Percentiles rank a stretch among this genome's conserved stretches.
phyloP scores from a whole-genome alignment of 2,888 invertebrate species.

The Mesorhabditis sp. region DNA sequence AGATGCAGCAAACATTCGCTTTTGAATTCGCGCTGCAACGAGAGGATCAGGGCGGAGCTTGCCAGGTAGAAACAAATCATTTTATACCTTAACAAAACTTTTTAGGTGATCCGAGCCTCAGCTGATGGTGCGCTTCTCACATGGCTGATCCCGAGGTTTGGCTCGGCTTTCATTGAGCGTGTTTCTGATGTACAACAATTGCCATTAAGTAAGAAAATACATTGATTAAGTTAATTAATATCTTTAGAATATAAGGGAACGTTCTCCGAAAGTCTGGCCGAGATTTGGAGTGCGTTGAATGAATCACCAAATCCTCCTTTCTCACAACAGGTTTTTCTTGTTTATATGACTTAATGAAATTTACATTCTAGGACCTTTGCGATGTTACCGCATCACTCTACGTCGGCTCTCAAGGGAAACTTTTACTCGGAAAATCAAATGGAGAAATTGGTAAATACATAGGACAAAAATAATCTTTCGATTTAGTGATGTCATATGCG shows the following conservation, averaged over 20 bases:
- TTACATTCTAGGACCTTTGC: conserved; percentile 20
- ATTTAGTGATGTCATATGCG: conserved; percentile 80
- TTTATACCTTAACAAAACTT: neutral
- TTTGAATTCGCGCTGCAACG: conserved; percentile 1
- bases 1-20: neutral
- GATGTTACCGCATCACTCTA: conserved; percentile 72
- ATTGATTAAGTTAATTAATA: neutral
- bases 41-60: neutral
- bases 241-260: conserved; percentile 43
- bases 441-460: conserved; percentile 73
- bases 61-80: neutral
- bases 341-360: neutral
- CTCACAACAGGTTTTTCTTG: conserved; percentile 22
- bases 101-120: conserved; percentile 12
- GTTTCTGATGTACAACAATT: conserved; percentile 22
- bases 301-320: conserved; percentile 21
- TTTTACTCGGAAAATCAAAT: conserved; percentile 90
- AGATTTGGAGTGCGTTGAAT: conserved; percentile 32
- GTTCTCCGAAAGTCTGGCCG: conserved; percentile 29
- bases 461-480: neutral
- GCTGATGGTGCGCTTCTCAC: conserved; percentile 26
- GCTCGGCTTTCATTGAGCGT: conserved; percentile 33
- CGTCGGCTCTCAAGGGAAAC: conserved; percentile 82
- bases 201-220: conserved; percentile 23
- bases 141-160: conserved; percentile 37